Evolutionary conservation across 2,888 invertebrate species (phyloP).

Genomic region (Spisula subtruncata): DNA sequence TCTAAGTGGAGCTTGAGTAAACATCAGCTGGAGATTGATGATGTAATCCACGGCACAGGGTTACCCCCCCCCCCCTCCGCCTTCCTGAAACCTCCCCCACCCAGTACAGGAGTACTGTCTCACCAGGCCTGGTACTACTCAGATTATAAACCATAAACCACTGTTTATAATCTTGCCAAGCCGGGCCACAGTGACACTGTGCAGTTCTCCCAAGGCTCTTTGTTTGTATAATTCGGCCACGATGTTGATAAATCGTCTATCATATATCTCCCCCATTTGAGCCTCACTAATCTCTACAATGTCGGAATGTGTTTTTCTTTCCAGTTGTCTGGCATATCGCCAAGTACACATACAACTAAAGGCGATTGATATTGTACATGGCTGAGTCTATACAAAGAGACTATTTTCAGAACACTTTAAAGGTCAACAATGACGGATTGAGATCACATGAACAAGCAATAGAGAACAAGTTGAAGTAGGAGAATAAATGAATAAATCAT

Average conservation of each 20-base stretch:
- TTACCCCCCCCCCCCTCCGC: not conserved
- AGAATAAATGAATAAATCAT: conserved; percentile 9
- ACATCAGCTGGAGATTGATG: not conserved
- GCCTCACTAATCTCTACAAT: conserved; percentile 45
- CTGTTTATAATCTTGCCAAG: not conserved
- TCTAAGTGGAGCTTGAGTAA: conserved; percentile 3
- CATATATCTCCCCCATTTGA: conserved; percentile 7
- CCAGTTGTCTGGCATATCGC: conserved; percentile 50
- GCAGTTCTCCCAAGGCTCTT: conserved; percentile 12
- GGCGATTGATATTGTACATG: conserved; percentile 62
- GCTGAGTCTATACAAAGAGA: conserved; percentile 56
- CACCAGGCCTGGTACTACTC: no score
- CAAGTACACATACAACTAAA: conserved; percentile 48
- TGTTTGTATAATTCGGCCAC: conserved; percentile 18
- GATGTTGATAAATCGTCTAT: conserved; percentile 35
- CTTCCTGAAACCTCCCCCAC: not conserved
- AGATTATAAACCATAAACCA: not conserved
- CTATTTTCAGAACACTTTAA: conserved; percentile 51
- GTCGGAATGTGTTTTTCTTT: conserved; percentile 66
- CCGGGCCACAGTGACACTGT: conserved; percentile 1
- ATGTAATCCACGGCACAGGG: not conserved
- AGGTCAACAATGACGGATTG: conserved; percentile 43
- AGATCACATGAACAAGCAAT: conserved; percentile 24
- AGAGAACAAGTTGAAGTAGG: not conserved
- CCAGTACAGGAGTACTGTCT: not conserved